phyloP scores from a whole-genome alignment of 2,888 invertebrate genomes.

The Argyresthia albistria region DNA sequence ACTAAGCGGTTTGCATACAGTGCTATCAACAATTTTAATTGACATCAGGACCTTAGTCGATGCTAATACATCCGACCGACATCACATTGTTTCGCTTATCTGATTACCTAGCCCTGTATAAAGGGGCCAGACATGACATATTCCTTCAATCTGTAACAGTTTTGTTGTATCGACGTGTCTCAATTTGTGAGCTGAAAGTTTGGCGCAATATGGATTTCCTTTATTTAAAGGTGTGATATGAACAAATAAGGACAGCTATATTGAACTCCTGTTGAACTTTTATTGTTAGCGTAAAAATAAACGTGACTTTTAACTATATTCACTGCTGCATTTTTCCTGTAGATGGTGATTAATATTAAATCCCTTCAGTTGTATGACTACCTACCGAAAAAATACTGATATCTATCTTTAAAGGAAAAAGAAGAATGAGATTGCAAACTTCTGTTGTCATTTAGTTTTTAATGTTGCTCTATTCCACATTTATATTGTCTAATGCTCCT shows the following conservation, averaged over 20 bases:
- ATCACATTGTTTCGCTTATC: constrained; percentile 48
- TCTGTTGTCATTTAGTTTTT: no score
- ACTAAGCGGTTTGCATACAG: constrained; percentile 33
- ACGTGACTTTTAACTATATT: background rate
- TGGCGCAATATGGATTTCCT: constrained; percentile 26
- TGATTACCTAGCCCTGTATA: constrained; percentile 48
- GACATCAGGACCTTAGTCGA: constrained; percentile 53
- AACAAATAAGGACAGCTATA: background rate
- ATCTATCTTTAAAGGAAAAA: no score
- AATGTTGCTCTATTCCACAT: no score
- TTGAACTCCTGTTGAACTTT: constrained; percentile 4
- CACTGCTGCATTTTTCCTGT: background rate
- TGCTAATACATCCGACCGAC: constrained; percentile 40
- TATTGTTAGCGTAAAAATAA: background rate
- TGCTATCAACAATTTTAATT: constrained; percentile 45
- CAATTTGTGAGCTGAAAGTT: constrained; percentile 9
- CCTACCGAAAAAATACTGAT: background rate
- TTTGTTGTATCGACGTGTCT: constrained; percentile 22
- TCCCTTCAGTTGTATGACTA: background rate
- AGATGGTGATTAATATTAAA: background rate
- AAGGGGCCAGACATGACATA: constrained; percentile 25
- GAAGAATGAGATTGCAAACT: no score
- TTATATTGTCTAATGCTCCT: no score
- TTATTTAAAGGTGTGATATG: constrained; percentile 31
- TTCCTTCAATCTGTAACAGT: constrained; percentile 29